Conservation (phyloP, 2,888 invertebrate species). For the Neuroscelio doddi region DNA sequence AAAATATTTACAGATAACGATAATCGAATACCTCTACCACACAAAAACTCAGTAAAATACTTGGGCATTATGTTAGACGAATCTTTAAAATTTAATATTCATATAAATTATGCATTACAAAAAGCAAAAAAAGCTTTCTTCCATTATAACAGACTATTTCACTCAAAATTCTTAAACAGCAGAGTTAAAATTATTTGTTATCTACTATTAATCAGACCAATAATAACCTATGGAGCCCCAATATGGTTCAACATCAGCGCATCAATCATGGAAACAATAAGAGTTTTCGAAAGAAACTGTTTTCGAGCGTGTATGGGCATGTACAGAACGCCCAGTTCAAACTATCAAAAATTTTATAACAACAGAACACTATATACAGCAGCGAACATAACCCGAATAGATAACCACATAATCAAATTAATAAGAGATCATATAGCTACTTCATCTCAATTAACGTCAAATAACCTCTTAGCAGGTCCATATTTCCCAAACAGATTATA, state of each 20-base stretch:
- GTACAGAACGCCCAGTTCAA: neutral
- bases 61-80: conserved; percentile 33
- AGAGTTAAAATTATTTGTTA: conserved; percentile 44
- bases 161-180: conserved; percentile 21
- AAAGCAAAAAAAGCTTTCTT: conserved; percentile 44
- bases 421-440: conserved; percentile 18
- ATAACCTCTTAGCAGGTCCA: too few relatives aligned
- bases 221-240: conserved; percentile 40
- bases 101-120: conserved; percentile 15
- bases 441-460: too few relatives aligned
- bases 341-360: conserved; percentile 11
- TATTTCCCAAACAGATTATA: neutral
- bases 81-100: conserved; percentile 16
- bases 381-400: conserved; percentile 20
- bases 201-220: conserved; percentile 35
- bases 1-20: neutral
- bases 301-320: conserved; percentile 26
- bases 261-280: conserved; percentile 32
- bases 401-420: conserved; percentile 15
- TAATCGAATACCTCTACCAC: conserved; percentile 7
- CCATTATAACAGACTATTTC: conserved; percentile 24
- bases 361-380: conserved; percentile 11
- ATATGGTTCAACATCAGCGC: conserved; percentile 43
- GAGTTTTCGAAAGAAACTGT: conserved; percentile 44
- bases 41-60: conserved; percentile 32